Base-by-base conservation (phyloP, 2,797 vertebrate genomes). In the Sarcoramphus papa region DNA sequence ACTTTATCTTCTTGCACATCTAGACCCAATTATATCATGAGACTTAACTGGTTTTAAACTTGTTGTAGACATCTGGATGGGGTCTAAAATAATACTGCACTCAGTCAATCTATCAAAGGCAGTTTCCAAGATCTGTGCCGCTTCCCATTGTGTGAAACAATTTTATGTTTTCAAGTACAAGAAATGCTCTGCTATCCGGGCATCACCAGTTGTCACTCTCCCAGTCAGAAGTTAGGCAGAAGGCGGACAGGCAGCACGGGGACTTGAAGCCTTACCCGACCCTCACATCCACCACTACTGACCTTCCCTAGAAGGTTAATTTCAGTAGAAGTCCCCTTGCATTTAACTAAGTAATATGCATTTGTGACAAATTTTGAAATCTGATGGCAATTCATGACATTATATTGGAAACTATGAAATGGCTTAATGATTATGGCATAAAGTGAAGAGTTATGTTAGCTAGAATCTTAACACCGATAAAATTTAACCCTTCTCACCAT, bases 1-100 rank as follows among this genome's bases (percentile, higher is more conserved):
- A 62, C 75, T 91, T 85, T 89, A 94, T 92, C 92, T 93, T 82
- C 54, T 57, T 8, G 25, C n/a, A 28, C 37, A 95, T 77, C 84
- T 77, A 89, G 50, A 68, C 19, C 4, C 53, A 90, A 47, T 37
- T 41, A 33, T 62, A 90, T 85, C 88, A 92, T 72, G 48, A 81
- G 90, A 80, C 45, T 79, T 76, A 15, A 85, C 72, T 60, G 48
- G 31, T 95, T 90, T 91, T 40, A 87, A 82, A 84, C 57, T 70
- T 72, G 8, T 31, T 64, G 47, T 4, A 67, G 72, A 43, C 54
- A 80, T 91, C 85, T 81, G 92, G 60, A 76, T n/a, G 30, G 43
- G 19, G 53, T 59, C 90, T 88, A 70, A 81, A 95, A 92, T 84
- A 84, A 82, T 35, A 56, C 70, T 64, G 33, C 24, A 35, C 43